Evolutionary conservation across 53 echinoderm and acorn worm species (phyloP).

Genomic region (Holothuria scabra): DNA sequence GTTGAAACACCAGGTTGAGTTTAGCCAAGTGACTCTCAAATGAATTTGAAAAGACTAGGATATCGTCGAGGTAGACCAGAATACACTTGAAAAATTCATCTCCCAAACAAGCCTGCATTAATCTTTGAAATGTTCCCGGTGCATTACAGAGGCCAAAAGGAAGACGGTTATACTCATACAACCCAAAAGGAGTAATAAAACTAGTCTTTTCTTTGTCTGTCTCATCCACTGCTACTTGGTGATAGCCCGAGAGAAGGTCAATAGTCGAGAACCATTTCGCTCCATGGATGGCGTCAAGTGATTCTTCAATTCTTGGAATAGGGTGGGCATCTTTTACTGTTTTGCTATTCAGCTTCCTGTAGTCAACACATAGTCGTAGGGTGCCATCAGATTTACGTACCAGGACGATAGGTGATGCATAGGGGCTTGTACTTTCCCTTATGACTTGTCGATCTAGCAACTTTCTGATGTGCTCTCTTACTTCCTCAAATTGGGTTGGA

Average conservation of each 20-base stretch:
- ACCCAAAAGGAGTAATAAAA: conserved; percentile 42
- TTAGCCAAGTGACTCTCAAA: conserved; percentile 53
- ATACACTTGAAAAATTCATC: conserved; percentile 46
- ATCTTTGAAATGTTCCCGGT: conserved; percentile 52
- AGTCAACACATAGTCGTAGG: conserved; percentile 25
- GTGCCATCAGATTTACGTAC: conserved; percentile 31
- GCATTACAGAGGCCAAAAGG: conserved; percentile 52
- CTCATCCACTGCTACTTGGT: conserved; percentile 43
- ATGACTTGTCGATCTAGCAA: conserved; percentile 32
- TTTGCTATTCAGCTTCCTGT: conserved; percentile 23
- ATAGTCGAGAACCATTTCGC: conserved; percentile 33
- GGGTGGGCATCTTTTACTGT: conserved; percentile 38
- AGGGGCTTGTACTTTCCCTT: conserved; percentile 27
- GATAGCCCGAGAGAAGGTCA: conserved; percentile 31
- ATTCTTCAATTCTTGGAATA: conserved; percentile 38
- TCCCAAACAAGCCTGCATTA: conserved; percentile 45
- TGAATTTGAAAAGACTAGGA: conserved; percentile 48
- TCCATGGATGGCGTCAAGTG: conserved; percentile 17
- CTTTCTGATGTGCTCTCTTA: conserved; percentile 55
- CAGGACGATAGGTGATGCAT: conserved; percentile 23
- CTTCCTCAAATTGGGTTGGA: conserved; percentile 62
- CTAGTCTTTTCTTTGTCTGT: conserved; percentile 34
- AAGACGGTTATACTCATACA: conserved; percentile 39
- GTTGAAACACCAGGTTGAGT: conserved; percentile 44
- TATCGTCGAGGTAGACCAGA: conserved; percentile 55